Evolutionary conservation across 1,140 invertebrate species (phyloP).

Genomic region (Calephelis virginiensis): DNA sequence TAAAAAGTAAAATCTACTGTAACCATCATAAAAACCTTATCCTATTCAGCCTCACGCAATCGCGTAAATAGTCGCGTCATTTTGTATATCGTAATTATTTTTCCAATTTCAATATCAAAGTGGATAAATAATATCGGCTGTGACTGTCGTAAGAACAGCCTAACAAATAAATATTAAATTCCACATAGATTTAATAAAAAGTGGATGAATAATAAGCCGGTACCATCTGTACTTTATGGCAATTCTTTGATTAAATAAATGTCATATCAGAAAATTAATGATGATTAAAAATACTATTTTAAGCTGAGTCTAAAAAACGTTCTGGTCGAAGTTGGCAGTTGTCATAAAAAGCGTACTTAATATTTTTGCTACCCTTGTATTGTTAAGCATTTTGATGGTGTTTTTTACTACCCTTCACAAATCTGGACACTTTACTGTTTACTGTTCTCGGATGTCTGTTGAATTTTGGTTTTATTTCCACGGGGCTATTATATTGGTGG

Average conservation of each 20-base stretch:
- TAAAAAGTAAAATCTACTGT: no score
- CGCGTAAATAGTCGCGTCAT: no score
- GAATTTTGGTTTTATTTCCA: no score
- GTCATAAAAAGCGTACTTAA: slow-evolving; percentile 3
- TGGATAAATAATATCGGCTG: no score
- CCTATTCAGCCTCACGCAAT: no score
- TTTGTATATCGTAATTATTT: no score
- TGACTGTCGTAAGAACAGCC: no score
- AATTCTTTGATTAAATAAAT: not conserved
- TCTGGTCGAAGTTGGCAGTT: not conserved
- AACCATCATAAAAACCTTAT: no score
- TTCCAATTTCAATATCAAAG: no score
- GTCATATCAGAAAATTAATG: slow-evolving; percentile 3
- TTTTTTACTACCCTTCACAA: not conserved
- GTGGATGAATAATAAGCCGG: no score
- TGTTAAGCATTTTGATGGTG: not conserved
- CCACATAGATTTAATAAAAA: no score
- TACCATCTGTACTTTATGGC: not conserved
- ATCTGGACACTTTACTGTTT: not conserved
- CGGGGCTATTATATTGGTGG: not conserved
- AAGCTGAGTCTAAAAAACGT: not conserved
- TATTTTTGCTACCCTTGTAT: slow-evolving; percentile 5
- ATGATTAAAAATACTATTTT: not conserved
- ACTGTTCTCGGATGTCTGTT: not conserved
- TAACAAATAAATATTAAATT: no score